Evolutionary conservation across 2,888 invertebrate genomes (phyloP).

Genomic region (Acrobasis consociella): DNA sequence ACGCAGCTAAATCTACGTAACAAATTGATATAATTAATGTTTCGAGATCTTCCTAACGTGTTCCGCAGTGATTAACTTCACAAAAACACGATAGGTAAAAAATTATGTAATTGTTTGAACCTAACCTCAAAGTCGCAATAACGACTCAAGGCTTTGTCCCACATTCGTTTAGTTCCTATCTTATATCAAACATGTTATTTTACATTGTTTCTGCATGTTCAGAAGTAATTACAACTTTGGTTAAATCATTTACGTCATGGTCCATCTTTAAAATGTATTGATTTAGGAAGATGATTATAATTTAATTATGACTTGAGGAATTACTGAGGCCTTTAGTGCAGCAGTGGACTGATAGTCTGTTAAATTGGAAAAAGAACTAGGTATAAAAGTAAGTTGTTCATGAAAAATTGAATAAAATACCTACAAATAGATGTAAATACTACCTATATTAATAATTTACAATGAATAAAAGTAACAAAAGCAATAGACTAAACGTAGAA

Average conservation of each 20-base stretch:
- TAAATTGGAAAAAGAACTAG: too few species aligned
- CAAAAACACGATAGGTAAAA: conserved; percentile 18
- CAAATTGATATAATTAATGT: conserved; percentile 37
- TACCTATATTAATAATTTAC: too few species aligned
- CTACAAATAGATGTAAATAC: too few species aligned
- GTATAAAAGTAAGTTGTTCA: too few species aligned
- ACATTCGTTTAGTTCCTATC: conserved; percentile 17
- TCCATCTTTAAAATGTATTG: neutral
- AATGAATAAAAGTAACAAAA: too few species aligned
- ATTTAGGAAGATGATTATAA: too few species aligned
- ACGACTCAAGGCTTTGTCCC: conserved; percentile 13
- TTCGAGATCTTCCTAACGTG: conserved; percentile 23
- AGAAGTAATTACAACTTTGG: neutral
- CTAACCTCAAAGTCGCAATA: conserved; percentile 6
- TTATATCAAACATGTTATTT: conserved; percentile 7
- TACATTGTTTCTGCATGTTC: conserved; percentile 6
- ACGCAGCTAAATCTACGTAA: conserved; percentile 27
- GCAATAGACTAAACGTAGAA: too few species aligned
- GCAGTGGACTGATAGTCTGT: too few species aligned
- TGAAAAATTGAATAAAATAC: too few species aligned
- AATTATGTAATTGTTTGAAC: conserved; percentile 13
- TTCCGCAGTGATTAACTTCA: conserved; percentile 23
- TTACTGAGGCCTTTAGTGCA: too few species aligned
- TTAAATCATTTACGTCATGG: neutral
- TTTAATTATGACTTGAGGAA: too few species aligned